Conservation (phyloP, 1,140 invertebrate species). For the Calosoma granatense region DNA sequence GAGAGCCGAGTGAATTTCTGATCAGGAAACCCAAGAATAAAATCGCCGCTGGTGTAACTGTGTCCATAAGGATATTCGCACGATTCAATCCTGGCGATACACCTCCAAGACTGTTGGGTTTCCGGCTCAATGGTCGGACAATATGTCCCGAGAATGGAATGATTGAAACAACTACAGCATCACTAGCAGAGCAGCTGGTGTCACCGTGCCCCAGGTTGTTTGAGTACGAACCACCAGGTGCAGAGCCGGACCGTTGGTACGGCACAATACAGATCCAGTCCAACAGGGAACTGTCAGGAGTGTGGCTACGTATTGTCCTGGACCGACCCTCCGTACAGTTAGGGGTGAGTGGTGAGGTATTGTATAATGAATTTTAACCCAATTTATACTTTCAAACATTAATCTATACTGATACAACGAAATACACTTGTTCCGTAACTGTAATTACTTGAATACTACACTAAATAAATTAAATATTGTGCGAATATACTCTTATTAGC, state of each 20-base stretch:
- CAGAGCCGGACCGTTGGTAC: constrained; percentile 26
- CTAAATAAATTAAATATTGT: constrained; percentile 21
- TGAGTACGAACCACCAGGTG: constrained; percentile 20
- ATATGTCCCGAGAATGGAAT: not conserved
- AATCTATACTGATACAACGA: too few relatives aligned
- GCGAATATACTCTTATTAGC: too few relatives aligned
- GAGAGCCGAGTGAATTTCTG: not conserved
- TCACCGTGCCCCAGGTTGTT: constrained; percentile 29
- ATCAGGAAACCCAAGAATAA: not conserved
- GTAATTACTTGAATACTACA: constrained; percentile 49
- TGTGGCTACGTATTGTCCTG: constrained; percentile 27
- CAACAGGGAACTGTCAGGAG: constrained; percentile 23
- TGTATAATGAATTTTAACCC: constrained; percentile 14
- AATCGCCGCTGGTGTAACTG: not conserved
- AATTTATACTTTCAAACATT: constrained; percentile 14
- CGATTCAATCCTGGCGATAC: not conserved
- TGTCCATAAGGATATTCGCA: not conserved
- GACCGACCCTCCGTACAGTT: constrained; percentile 25
- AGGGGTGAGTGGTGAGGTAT: constrained; percentile 24
- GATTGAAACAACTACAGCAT: not conserved
- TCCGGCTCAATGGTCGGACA: not conserved
- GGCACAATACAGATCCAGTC: constrained; percentile 22
- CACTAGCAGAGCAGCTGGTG: not conserved
- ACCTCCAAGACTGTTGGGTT: not conserved
- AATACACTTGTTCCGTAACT: constrained; percentile 32